A percentile compares a stretch with the other conserved stretches of the same genome.
These are phyloP conservation scores for Gavialis gangeticus DNA, from an alignment of 2,113 vertebrate species.

Conservation along the genomic window DNA sequence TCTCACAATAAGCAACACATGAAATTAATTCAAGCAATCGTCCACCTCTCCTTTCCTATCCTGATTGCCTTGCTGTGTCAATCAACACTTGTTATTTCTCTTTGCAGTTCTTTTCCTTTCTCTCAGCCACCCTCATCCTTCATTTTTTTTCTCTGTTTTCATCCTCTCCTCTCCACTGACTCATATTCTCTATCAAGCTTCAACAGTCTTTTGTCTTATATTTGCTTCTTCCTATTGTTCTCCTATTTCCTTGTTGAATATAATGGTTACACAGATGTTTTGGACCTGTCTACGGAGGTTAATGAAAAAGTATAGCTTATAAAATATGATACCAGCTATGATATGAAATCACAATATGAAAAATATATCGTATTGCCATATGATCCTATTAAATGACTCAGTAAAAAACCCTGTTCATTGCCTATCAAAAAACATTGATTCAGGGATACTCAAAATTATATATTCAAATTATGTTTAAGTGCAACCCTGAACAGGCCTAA, in stretches of 20 bases:
- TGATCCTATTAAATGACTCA: background rate
- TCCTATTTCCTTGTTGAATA: accelerated
- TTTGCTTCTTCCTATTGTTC: background rate
- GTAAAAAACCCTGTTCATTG: too few relatives aligned
- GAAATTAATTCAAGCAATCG: background rate
- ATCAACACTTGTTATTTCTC: background rate
- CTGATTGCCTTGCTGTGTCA: background rate
- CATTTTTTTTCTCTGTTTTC: background rate
- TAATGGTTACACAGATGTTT: background rate
- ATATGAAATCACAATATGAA: too few relatives aligned
- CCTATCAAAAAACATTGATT: too few relatives aligned
- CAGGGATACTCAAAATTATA: too few relatives aligned
- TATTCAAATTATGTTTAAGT: too few relatives aligned
- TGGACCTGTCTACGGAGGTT: background rate
- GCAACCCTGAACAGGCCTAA: too few relatives aligned
- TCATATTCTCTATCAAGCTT: background rate
- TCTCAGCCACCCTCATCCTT: too few relatives aligned
- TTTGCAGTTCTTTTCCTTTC: background rate
- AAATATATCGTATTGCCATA: too few relatives aligned
- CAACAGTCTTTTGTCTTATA: background rate
- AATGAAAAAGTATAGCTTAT: background rate
- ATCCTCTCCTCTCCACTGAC: background rate
- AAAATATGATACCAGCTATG: too few relatives aligned
- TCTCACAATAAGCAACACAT: background rate
- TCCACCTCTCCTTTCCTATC: background rate